Conservation (phyloP, 2,888 invertebrate genomes). For the Drosophila algonquin region DNA sequence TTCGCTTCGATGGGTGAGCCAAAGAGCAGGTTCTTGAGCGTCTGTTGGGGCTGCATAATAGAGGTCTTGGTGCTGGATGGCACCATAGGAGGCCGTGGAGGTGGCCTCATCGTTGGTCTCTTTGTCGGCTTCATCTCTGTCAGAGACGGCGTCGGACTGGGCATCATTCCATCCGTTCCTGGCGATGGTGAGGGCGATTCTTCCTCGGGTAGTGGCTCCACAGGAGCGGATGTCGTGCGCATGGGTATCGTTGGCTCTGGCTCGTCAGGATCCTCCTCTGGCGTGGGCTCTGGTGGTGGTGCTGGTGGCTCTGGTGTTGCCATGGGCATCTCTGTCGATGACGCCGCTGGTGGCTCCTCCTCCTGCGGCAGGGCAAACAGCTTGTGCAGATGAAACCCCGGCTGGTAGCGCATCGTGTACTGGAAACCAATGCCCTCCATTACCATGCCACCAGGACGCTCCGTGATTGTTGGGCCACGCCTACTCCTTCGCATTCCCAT, state of each 20-base stretch:
- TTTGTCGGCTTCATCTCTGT: slow-evolving; percentile 13
- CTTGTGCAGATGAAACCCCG: slow-evolving; percentile 68
- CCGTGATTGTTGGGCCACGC: slow-evolving; percentile 21
- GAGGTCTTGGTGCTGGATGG: slow-evolving; percentile 65
- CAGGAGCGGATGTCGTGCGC: slow-evolving; percentile 43
- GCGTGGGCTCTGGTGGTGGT: slow-evolving; percentile 23
- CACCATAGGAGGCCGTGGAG: slow-evolving; percentile 23
- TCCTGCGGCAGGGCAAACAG: slow-evolving; percentile 60
- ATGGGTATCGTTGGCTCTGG: slow-evolving; percentile 67
- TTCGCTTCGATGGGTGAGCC: slow-evolving; percentile 78
- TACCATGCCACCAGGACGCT: slow-evolving; percentile 50
- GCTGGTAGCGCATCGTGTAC: slow-evolving; percentile 75
- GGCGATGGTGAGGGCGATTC: slow-evolving; percentile 24
- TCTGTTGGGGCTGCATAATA: slow-evolving; percentile 76
- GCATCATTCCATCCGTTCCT: slow-evolving; percentile 41
- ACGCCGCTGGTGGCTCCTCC: slow-evolving; percentile 28
- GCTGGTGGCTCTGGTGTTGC: slow-evolving; percentile 38
- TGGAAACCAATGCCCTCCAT: slow-evolving; percentile 59
- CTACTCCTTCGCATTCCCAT: slow-evolving; percentile 39
- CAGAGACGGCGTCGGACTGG: slow-evolving; percentile 20
- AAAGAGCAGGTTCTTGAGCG: slow-evolving; percentile 75
- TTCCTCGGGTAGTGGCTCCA: slow-evolving; percentile 27
- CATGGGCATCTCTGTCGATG: slow-evolving; percentile 47
- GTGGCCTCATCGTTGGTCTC: slow-evolving; percentile 37
- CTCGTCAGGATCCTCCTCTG: slow-evolving; percentile 35